Percentiles rank a stretch among this genome's conserved stretches.
Conservation (phyloP, 2,797 vertebrate genomes). For the Rousettus madagascariensis region DNA sequence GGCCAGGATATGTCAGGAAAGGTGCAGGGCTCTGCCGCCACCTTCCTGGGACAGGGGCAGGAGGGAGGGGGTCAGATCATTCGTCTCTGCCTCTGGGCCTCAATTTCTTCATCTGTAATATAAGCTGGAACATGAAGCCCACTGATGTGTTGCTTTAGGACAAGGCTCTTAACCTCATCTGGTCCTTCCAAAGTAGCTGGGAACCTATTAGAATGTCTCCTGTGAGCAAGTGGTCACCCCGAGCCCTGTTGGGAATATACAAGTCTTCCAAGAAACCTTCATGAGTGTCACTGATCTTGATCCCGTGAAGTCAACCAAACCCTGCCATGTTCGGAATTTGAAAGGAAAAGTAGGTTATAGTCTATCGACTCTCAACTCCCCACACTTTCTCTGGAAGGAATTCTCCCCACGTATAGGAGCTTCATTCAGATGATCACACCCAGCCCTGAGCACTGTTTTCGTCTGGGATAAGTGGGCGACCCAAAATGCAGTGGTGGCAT, state of each 20-base stretch:
- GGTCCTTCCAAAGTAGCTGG: not conserved
- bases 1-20: not conserved
- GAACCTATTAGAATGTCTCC: not conserved
- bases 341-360: not conserved
- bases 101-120: not conserved
- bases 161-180: not conserved
- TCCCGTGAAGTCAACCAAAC: not conserved
- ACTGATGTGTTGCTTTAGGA: not conserved
- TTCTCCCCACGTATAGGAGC: not conserved
- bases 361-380: not conserved
- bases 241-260: not conserved
- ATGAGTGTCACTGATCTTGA: not conserved
- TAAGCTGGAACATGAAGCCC: not conserved
- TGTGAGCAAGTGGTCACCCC: not conserved
- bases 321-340: not conserved
- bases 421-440: not conserved
- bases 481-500: not conserved
- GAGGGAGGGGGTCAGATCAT: not conserved
- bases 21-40: not conserved
- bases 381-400: not conserved
- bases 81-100: not conserved
- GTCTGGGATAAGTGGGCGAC: not conserved
- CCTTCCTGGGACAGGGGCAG: not conserved
- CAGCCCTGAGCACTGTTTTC: not conserved
- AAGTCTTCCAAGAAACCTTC: not conserved